phyloP scores from a whole-genome alignment of 2,113 vertebrate genomes.

The Oxyruncus cristatus region DNA sequence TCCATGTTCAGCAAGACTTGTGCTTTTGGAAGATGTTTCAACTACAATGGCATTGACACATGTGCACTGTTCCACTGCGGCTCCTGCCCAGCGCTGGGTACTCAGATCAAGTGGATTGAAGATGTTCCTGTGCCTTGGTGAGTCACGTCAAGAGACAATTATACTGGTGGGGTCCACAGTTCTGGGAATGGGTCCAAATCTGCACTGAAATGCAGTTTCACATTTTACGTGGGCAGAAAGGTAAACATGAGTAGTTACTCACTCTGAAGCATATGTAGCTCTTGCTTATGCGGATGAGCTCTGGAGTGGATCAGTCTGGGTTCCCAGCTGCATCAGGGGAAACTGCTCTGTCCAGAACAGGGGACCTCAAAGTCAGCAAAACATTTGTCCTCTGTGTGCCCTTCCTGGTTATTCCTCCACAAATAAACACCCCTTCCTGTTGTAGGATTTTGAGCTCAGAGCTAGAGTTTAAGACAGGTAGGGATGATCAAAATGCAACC shows the following conservation, averaged over 20 bases:
- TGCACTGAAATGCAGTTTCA: neutral
- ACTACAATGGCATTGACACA: fast-evolving
- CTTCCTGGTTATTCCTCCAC: neutral
- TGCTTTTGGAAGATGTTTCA: neutral
- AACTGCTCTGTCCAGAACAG: neutral
- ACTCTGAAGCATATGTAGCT: neutral
- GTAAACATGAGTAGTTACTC: neutral
- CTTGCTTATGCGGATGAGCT: neutral
- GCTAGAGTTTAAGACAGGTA: neutral
- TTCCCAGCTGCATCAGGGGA: no score
- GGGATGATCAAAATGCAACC: neutral
- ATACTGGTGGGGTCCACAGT: fast-evolving
- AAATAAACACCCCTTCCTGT: neutral
- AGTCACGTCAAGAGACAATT: neutral
- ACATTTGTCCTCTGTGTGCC: fast-evolving
- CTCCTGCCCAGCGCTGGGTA: neutral
- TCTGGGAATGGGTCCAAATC: neutral
- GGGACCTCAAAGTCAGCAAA: neutral
- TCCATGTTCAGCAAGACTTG: neutral
- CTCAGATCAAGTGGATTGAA: neutral
- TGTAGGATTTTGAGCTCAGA: neutral
- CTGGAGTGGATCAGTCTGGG: fast-evolving
- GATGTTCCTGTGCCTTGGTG: fast-evolving
- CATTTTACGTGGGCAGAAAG: neutral
- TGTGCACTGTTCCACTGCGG: neutral